A percentile compares a stretch with the other conserved stretches of the same genome.
phyloP scores from a whole-genome alignment of 1,140 invertebrate genomes.

The Paracyclopina nana region DNA sequence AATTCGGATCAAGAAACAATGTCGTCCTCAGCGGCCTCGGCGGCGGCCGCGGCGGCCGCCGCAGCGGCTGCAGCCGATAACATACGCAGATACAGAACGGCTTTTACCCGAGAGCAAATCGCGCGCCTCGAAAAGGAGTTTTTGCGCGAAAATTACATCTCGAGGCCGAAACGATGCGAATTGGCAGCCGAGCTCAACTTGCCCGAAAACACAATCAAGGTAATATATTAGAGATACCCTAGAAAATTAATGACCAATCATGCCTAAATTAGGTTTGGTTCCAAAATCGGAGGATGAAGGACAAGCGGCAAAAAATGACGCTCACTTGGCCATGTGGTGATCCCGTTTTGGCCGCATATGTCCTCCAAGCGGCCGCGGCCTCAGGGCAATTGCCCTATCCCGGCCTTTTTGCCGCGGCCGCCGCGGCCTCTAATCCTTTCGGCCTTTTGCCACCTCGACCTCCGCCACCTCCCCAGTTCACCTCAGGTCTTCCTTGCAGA shows the following conservation, averaged over 20 bases:
- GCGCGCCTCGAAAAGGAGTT: constrained; percentile 90
- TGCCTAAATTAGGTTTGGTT: constrained; percentile 73
- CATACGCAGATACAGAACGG: constrained; percentile 71
- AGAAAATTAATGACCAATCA: constrained; percentile 17
- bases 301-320: constrained; percentile 80
- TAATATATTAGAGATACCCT: constrained; percentile 26
- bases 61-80: no score
- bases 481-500: not conserved
- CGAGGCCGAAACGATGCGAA: constrained; percentile 75
- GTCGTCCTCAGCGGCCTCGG: no score
- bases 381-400: constrained; percentile 26
- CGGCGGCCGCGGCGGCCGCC: no score
- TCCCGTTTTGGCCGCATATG: constrained; percentile 68
- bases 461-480: not conserved
- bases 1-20: no score
- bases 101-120: constrained; percentile 89
- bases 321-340: constrained; percentile 87
- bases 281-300: constrained; percentile 97
- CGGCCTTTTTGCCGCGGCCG: constrained; percentile 2
- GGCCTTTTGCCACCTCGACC: not conserved
- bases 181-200: constrained; percentile 78
- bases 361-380: constrained; percentile 61
- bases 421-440: no score
- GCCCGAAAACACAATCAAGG: constrained; percentile 96
- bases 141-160: constrained; percentile 91